Evolutionary conservation across 2,797 vertebrate species (phyloP), one percentile per base, ranked within the genome.

Genomic region (Acrossocheilus fasciatus): DNA sequence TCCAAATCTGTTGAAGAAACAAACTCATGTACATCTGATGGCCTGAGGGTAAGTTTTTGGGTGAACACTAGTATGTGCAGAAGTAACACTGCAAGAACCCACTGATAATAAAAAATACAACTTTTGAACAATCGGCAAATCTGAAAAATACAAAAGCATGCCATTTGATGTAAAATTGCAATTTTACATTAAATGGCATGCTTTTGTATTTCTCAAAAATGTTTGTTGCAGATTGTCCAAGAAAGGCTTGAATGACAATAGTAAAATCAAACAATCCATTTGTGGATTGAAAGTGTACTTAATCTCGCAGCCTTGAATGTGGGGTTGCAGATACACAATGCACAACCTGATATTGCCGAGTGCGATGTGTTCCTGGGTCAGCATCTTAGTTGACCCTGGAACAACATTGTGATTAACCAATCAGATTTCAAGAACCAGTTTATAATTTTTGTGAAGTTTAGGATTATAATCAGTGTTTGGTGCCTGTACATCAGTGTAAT

Each of bases 181-280:
- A 14, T 45, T 45, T 43, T 12, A 4, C 20, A 41, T 45, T 68
- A 23, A 14, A 26, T 2, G 8, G 2, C 30, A 34, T 39, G 26
- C 20, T 39, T 66, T 75, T 75, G 2, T 47, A 14, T 74, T 59
- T 75, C 18, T 36, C 18, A 6, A 17, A 66, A 68, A 36, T 2
- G 30, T 68, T 68, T 68, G 64, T 66, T 34, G 17, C 39, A 45
- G 17, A 72, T 6, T 41, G 1, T 59, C 11, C 23, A 66, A 50
- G 26, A 66, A 83, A 83, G 30, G 57, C 30, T 47, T 14, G 54
- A 50, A 47, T 50, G 34, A 66, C 30, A 66, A 66, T 39, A 84
- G 59, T 47, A n/a, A n/a, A 76, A 84, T 15, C 6, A 54, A 34
- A 9, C 17, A 62, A 54, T 41, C 47, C 3, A 2, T 47, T 30